Evolutionary conservation across 2,113 vertebrate species (phyloP).

Genomic region (Neotoma lepida): DNA sequence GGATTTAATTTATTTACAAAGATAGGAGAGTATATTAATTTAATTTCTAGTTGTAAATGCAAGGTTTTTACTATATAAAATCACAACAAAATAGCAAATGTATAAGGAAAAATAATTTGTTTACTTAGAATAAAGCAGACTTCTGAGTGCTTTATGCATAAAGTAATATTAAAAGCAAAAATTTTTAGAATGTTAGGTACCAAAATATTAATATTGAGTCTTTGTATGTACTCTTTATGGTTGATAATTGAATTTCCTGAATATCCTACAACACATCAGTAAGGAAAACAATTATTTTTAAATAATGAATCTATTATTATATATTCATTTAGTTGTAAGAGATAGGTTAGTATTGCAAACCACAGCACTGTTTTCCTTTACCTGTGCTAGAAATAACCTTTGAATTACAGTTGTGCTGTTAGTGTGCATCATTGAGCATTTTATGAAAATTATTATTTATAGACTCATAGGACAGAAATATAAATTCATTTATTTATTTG

Average conservation of each 20-base stretch:
- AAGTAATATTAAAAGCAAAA: not conserved
- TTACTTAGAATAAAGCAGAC: not conserved
- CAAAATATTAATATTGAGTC: not conserved
- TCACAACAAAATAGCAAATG: not conserved
- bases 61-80: conserved; percentile 13
- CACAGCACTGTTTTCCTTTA: conserved; percentile 20
- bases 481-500: conserved; percentile 7
- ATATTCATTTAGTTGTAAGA: not conserved
- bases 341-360: conserved; percentile 57
- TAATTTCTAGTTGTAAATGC: conserved; percentile 46
- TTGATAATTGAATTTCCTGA: not conserved
- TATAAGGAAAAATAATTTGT: not conserved
- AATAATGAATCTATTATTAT: not conserved
- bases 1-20: not conserved
- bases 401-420: conserved; percentile 18
- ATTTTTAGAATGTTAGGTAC: not conserved
- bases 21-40: conserved; percentile 26
- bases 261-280: conserved; percentile 16
- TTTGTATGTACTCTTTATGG: not conserved
- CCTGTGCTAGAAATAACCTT: conserved; percentile 26
- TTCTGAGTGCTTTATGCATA: conserved; percentile 37
- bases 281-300: not conserved
- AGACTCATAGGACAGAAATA: not conserved
- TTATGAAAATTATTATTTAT: conserved; percentile 57
- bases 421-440: conserved; percentile 19